Evolutionary conservation across 2,888 invertebrate species (phyloP), one percentile per base, ranked within the genome.

Genomic region (Lutraria lutraria): DNA sequence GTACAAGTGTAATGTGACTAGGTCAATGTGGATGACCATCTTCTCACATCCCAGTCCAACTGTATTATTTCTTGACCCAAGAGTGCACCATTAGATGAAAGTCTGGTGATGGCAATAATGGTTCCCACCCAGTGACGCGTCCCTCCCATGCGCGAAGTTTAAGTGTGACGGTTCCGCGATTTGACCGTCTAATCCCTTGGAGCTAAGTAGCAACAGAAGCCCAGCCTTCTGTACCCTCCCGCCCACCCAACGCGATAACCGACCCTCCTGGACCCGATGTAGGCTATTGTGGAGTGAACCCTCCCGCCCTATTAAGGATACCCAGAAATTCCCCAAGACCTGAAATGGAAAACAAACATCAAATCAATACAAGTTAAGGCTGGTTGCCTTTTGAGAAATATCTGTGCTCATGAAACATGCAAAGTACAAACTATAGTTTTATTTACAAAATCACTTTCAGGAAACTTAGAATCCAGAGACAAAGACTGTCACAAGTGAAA

Each of bases 111-210:
- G 82, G 43, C 29, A 79, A 85, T 79, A 90, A 90, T 90, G 91
- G 91, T 93, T 93, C 94, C 94, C 94, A 94, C 94, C 94, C 94
- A 88, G 91, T 94, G 89, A 93, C 94, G 94, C 94, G 94, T 93
- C 94, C 94, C 94, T 92, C 94, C 94, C 94, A 68, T 82, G 89
- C 92, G 90, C 91, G 90, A 91, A 83, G 83, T 88, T 86, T 85
- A 85, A 52, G 86, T 63, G 79, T 92, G 93, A 88, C 88, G 89
- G 89, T 85, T 86, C 89, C 89, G 89, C 89, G 89, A 88, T 83
- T 43, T 83, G 81, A 90, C 89, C 92, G 88, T 83, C 90, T 80
- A 79, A 85, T 84, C 90, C 89, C 86, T 43, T 87, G 85, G 89
- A 83, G 88, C 81, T 83, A 87, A 83, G 88, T 81, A 82, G 91